Conservation (phyloP, 1,140 invertebrate species). For the Vanessa atalanta region DNA sequence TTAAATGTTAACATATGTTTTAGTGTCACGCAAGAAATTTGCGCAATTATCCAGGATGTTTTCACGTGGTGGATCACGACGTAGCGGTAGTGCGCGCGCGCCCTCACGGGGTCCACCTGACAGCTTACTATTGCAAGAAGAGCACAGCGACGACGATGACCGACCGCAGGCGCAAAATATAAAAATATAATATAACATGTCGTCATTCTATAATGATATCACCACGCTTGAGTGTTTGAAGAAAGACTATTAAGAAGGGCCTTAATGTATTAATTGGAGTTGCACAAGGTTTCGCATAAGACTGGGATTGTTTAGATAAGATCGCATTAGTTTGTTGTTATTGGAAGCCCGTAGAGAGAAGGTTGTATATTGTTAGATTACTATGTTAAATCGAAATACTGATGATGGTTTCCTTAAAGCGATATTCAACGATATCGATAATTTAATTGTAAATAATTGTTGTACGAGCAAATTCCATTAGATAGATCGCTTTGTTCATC, state of each 20-base stretch:
- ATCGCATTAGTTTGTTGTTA: slow-evolving; percentile 43
- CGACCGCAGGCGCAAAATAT: slow-evolving; percentile 54
- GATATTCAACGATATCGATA: slow-evolving; percentile 27
- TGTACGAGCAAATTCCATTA: slow-evolving; percentile 24
- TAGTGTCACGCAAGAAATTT: slow-evolving; percentile 91
- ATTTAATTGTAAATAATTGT: slow-evolving; percentile 34
- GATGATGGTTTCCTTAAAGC: slow-evolving; percentile 11
- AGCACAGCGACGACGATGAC: slow-evolving; percentile 83
- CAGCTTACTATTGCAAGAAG: slow-evolving; percentile 82
- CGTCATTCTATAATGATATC: slow-evolving; percentile 11
- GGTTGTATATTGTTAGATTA: slow-evolving; percentile 25
- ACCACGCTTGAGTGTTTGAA: slow-evolving; percentile 40
- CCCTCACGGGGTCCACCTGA: slow-evolving; percentile 73
- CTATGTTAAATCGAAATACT: slow-evolving; percentile 22
- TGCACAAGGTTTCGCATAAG: slow-evolving; percentile 69
- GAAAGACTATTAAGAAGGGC: slow-evolving; percentile 47
- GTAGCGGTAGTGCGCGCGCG: slow-evolving; percentile 81
- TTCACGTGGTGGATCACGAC: slow-evolving; percentile 85
- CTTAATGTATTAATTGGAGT: slow-evolving; percentile 54
- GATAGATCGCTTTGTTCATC: slow-evolving; percentile 34
- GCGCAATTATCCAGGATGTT: slow-evolving; percentile 90
- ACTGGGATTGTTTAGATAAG: slow-evolving; percentile 64
- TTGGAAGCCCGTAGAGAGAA: slow-evolving; percentile 28
- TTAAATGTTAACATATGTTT: slow-evolving; percentile 26
- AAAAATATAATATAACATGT: slow-evolving; percentile 47